A percentile compares a stretch with the other conserved stretches of the same genome.
phyloP scores from a whole-genome alignment of 1,140 invertebrate species.

The Hestina assimilis region DNA sequence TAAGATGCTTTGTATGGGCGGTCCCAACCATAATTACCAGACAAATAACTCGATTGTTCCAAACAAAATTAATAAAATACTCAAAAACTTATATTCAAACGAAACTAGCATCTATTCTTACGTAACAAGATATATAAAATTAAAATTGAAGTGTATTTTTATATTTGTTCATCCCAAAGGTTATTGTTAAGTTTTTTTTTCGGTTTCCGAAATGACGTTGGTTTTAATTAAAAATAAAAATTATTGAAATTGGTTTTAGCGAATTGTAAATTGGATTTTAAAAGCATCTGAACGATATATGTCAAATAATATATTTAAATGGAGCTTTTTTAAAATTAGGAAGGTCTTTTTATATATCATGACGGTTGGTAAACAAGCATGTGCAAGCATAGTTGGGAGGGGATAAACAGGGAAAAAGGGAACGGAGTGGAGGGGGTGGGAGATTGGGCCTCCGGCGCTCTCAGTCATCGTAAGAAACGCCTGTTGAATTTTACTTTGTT shows the following conservation, averaged over 20 bases:
- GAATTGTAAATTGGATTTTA: conserved; percentile 63
- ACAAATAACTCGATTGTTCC: conserved; percentile 56
- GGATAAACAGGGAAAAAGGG: no score
- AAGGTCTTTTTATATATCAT: no score
- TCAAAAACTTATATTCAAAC: conserved; percentile 2
- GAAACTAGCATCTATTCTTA: conserved; percentile 18
- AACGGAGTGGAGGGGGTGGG: no score
- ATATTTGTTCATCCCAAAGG: conserved; percentile 30
- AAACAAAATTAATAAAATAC: conserved; percentile 25
- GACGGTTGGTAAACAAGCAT: no score
- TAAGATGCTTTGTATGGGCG: conserved; percentile 50
- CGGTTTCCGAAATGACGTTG: conserved; percentile 11
- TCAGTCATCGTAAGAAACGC: no score
- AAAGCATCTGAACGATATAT: conserved; percentile 4
- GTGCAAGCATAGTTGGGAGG: no score
- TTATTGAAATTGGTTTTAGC: conserved; percentile 73
- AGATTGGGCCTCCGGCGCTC: no score
- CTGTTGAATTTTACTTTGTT: no score
- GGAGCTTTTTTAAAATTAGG: no score
- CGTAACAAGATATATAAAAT: conserved; percentile 8
- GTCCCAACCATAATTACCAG: conserved; percentile 44
- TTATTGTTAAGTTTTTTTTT: conserved; percentile 24
- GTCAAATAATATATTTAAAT: neutral
- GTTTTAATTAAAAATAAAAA: conserved; percentile 61
- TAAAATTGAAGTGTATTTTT: neutral